A percentile compares a stretch with the other conserved stretches of the same genome.
Evolutionary conservation across 2,888 invertebrate genomes (phyloP).

Genomic region (Agrochola lychnidis): DNA sequence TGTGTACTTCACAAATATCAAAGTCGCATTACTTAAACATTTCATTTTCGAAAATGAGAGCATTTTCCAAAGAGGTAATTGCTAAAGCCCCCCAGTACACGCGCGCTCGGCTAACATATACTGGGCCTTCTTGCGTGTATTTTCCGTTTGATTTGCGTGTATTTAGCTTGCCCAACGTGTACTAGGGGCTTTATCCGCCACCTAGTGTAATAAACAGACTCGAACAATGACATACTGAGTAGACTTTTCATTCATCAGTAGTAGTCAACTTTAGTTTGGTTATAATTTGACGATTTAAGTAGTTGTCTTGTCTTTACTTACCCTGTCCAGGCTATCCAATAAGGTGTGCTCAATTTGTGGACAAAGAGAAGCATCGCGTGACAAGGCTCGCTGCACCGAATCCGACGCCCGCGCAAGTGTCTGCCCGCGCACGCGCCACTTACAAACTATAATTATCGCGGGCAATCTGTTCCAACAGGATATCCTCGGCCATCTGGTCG

Average conservation of each 20-base stretch:
- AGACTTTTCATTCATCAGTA: not conserved
- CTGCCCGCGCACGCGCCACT: conserved; percentile 76
- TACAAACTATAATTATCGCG: conserved; percentile 82
- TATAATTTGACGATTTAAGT: not conserved
- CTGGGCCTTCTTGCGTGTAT: no score
- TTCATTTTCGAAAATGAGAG: no score
- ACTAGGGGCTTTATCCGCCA: no score
- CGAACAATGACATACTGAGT: not conserved
- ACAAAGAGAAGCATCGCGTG: conserved; percentile 57
- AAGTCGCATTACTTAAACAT: no score
- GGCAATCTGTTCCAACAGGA: conserved; percentile 88
- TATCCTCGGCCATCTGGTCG: conserved; percentile 89
- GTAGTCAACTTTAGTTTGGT: not conserved
- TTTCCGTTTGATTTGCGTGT: no score
- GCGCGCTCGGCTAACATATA: no score
- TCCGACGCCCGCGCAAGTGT: conserved; percentile 56
- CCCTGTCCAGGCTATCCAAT: not conserved
- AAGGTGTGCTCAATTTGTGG: not conserved
- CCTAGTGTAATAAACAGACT: not conserved
- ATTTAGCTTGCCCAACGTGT: no score
- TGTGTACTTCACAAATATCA: no score
- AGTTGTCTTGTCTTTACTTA: not conserved
- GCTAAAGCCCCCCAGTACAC: no score
- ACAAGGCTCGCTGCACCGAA: conserved; percentile 45
- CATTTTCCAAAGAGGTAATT: no score